Evolutionary conservation across 35 echinoderm and acorn worm species (phyloP).

Genomic region (Amphiura filiformis): DNA sequence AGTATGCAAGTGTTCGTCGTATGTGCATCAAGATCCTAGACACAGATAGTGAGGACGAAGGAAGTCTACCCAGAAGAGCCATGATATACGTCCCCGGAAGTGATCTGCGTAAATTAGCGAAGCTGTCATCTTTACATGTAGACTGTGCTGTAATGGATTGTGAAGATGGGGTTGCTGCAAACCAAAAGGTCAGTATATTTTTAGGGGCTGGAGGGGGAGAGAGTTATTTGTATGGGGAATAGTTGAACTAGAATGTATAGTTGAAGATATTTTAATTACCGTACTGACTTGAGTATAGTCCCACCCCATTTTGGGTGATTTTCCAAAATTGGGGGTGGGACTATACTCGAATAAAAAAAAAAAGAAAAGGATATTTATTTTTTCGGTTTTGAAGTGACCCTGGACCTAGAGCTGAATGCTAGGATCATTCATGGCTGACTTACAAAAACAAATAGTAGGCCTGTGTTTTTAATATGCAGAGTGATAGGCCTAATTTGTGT

Average conservation of each 20-base stretch:
- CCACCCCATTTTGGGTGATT: too few relatives aligned
- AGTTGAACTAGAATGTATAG: not conserved
- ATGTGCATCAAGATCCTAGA: not conserved
- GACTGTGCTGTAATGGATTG: conserved; percentile 99
- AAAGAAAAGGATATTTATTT: too few relatives aligned
- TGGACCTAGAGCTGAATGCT: too few relatives aligned
- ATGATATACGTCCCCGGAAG: conserved; percentile 86
- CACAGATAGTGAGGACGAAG: not conserved
- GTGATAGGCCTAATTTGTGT: too few relatives aligned
- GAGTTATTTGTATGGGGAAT: not conserved
- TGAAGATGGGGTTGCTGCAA: conserved; percentile 95
- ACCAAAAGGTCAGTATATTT: conserved; percentile 62
- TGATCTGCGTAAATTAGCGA: conserved; percentile 73
- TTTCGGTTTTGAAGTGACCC: too few relatives aligned
- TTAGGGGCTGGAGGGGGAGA: not conserved
- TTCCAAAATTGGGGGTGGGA: too few relatives aligned
- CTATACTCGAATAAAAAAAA: too few relatives aligned
- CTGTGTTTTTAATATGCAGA: too few relatives aligned
- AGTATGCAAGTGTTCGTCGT: not conserved
- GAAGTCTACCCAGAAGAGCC: conserved; percentile 62
- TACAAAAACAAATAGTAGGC: too few relatives aligned
- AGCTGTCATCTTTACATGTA: conserved; percentile 57
- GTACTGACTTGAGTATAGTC: too few relatives aligned
- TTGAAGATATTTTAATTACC: not conserved
- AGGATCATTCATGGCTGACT: too few relatives aligned